phyloP scores from a whole-genome alignment of 2,113 vertebrate species.

The Pluvialis apricaria region DNA sequence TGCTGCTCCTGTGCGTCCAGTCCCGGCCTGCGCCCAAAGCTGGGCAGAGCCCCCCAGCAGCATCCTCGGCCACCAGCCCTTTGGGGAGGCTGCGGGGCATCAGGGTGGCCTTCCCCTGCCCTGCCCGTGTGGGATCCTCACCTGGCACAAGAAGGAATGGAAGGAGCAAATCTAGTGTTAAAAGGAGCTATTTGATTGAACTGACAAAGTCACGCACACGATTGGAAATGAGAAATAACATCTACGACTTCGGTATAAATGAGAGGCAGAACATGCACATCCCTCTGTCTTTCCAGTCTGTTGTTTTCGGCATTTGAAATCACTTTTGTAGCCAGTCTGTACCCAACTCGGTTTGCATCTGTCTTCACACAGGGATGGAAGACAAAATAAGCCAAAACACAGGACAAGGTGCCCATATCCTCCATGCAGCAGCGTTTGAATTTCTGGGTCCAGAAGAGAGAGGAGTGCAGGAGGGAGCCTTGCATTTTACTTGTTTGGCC shows the following conservation, averaged over 20 bases:
- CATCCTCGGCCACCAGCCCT: not conserved
- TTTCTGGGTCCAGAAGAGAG: not conserved
- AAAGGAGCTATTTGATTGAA: not conserved
- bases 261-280: fast-evolving
- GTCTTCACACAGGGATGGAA: not conserved
- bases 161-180: not conserved
- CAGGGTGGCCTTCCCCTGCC: not conserved
- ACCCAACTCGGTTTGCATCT: not conserved
- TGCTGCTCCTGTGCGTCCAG: fast-evolving
- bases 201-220: fast-evolving
- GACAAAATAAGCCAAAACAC: not conserved
- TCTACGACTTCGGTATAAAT: fast-evolving
- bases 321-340: not conserved
- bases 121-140: fast-evolving
- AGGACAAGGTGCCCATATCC: not conserved
- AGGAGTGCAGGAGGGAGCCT: not conserved
- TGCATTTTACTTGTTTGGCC: not conserved
- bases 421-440: not conserved
- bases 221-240: not conserved
- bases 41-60: not conserved
- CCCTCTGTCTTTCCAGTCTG: not conserved
- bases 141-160: fast-evolving
- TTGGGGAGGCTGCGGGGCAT: not conserved
- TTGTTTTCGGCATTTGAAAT: not conserved
- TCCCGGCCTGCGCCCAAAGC: fast-evolving